Evolutionary conservation across 2,888 invertebrate genomes (phyloP).

Genomic region (Acleris emargana): DNA sequence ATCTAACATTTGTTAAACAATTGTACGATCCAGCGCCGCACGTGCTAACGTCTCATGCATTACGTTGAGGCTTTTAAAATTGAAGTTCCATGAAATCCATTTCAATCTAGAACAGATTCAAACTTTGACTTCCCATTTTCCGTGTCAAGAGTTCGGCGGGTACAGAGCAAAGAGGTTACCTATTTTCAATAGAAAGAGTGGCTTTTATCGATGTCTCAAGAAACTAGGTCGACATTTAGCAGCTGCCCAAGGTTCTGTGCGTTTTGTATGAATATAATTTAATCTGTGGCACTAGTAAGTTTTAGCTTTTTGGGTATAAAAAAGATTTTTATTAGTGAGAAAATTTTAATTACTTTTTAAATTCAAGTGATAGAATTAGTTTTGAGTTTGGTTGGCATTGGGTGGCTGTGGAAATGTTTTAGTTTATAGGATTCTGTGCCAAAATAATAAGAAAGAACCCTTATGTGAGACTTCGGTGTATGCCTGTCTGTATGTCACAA

Average conservation of each 20-base stretch:
- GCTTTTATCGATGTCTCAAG: constrained; percentile 62
- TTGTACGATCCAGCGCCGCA: constrained; percentile 2
- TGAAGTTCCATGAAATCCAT: constrained; percentile 36
- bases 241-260: constrained; percentile 31
- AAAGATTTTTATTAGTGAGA: background rate
- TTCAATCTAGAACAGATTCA: constrained; percentile 41
- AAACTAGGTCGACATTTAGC: constrained; percentile 63
- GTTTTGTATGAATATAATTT: constrained; percentile 16
- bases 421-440: too few species aligned
- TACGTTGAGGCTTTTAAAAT: constrained; percentile 23
- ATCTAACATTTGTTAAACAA: background rate
- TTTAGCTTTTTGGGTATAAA: background rate
- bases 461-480: too few species aligned
- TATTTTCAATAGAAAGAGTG: constrained; percentile 60
- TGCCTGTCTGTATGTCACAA: too few species aligned
- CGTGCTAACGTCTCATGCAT: constrained; percentile 2
- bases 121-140: constrained; percentile 49
- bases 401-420: too few species aligned
- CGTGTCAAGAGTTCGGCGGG: constrained; percentile 51
- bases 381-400: background rate
- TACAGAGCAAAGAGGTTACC: constrained; percentile 50
- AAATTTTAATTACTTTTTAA: background rate
- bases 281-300: background rate
- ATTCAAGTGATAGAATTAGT: background rate
- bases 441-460: too few species aligned